Base-by-base conservation (phyloP, 2,113 vertebrate genomes). In the Carassius carassius region DNA sequence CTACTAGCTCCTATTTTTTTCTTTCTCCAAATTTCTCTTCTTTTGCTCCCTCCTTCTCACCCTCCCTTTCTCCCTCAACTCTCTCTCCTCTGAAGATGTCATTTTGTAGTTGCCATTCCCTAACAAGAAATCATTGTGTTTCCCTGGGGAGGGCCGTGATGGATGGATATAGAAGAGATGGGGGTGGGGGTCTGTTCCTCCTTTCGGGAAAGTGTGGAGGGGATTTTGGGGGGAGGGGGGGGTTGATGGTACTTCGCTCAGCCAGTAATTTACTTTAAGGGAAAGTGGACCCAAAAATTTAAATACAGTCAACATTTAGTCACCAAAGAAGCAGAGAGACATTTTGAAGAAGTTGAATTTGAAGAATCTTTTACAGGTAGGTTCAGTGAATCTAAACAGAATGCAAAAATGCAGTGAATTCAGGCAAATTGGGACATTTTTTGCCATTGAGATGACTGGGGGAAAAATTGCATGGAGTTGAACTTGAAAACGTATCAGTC, bases 111-210 rank as follows among this genome's bases (percentile, higher is more conserved):
- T 93, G 92, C 89, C 91, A 89, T 93, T 92, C 91, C 93, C 92
- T 93, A 94, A 94, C 94, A 94, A 94, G 94, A 94, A 94, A 92
- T 94, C 93, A 94, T 95, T 94, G 91, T 94, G 91, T 92, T 44
- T 44, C 44, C 44, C 9, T 44, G 44, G 44, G 44, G 10, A 44
- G 44, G 44, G 44, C 44, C 11, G 44, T 44, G 44, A 44, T 44
- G 44, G 44, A 44, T 44, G 44, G 44, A 44, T 44, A 44, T 44
- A 44, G 44, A 44, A 44, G 44, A 44, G 44, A 44, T 44, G 44
- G 44, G 44, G 44, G 44, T 44, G 44, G 44, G 44, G 44, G 44
- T 29, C 89, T 41, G 0, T 41, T 93, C 90, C 91, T 86, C 37
- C 6, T 41, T 41, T 41, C 37, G 5, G 37, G 37, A 41, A 41